These are phyloP conservation scores for Rhegmatorhina hoffmannsi DNA, from an alignment of 2,113 vertebrate species.

Conservation along the genomic window DNA sequence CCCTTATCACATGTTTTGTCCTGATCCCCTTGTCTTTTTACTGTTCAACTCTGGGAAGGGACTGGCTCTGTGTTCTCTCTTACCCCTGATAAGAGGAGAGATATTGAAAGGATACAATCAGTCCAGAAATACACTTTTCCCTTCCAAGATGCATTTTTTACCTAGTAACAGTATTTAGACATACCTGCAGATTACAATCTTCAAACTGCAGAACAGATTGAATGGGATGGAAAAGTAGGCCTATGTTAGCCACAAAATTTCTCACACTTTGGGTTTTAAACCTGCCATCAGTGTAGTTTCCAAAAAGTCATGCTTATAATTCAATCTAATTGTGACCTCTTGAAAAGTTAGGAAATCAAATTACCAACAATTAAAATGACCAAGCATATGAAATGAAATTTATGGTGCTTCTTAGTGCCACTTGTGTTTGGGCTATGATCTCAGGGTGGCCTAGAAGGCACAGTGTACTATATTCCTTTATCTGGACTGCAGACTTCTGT, in stretches of 20 bases:
- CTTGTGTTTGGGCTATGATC: not conserved
- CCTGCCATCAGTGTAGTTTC: not conserved
- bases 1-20: not conserved
- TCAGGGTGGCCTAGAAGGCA: not conserved
- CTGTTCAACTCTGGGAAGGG: not conserved
- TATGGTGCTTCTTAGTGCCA: not conserved
- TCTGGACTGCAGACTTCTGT: conserved; percentile 1
- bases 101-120: not conserved
- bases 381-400: not conserved
- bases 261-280: not conserved
- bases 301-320: not conserved
- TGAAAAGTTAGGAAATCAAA: not conserved
- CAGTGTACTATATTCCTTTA: not conserved
- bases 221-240: not conserved
- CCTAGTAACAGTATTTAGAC: not conserved
- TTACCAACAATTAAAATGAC: not conserved
- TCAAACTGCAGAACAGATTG: not conserved
- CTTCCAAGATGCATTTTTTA: not conserved
- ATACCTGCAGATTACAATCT: not conserved
- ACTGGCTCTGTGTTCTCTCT: not conserved
- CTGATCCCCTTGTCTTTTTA: not conserved
- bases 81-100: not conserved
- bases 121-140: not conserved
- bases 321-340: not conserved
- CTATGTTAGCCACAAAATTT: not conserved